Evolutionary conservation across 1,140 invertebrate genomes (phyloP).

Genomic region (Hydropsyche tenuis): DNA sequence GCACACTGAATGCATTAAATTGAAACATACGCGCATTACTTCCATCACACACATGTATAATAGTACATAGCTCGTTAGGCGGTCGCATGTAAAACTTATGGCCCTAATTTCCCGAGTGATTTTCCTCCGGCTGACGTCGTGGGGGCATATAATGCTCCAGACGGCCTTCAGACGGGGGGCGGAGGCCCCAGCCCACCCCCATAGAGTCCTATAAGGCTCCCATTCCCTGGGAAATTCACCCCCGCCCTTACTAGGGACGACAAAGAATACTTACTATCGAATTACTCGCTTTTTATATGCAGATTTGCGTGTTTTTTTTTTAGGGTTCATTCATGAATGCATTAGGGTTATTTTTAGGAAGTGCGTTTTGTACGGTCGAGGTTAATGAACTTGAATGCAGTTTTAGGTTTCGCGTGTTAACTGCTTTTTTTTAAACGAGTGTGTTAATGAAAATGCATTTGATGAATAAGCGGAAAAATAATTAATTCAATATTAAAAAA

Average conservation of each 20-base stretch:
- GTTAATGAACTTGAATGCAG: no score
- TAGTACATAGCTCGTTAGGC: conserved; percentile 33
- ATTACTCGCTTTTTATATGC: background rate
- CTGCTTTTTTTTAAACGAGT: background rate
- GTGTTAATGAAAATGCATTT: no score
- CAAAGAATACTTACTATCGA: no score
- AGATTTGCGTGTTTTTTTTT: no score
- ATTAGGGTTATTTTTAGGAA: no score
- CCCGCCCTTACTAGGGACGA: background rate
- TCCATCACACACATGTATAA: no score
- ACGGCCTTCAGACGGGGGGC: conserved; percentile 49
- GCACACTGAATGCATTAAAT: no score
- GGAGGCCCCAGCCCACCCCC: conserved; percentile 11
- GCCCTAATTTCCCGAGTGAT: conserved; percentile 47
- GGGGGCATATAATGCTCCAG: conserved; percentile 46
- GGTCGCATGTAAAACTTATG: conserved; percentile 39
- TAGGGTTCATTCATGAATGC: no score
- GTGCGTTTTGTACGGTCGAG: no score
- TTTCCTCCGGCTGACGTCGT: conserved; percentile 34
- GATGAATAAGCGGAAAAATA: no score
- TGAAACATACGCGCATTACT: no score
- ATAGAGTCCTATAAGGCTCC: background rate
- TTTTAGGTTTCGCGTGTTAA: background rate
- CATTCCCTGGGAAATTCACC: conserved; percentile 18
- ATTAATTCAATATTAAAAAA: no score